phyloP scores from a whole-genome alignment of 2,888 invertebrate species.

The Luperina nickerlii region DNA sequence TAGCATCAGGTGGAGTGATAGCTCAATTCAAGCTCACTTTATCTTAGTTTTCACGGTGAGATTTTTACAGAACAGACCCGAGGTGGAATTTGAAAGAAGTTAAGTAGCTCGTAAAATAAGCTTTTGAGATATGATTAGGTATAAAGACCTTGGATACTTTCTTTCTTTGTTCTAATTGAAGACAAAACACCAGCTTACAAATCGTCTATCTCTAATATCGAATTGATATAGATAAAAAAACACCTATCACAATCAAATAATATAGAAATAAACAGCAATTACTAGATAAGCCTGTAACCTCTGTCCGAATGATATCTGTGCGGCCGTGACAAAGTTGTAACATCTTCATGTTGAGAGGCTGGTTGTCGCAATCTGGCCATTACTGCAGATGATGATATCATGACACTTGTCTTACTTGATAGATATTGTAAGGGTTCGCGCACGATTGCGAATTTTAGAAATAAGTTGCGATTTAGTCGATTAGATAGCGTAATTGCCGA shows the following conservation, averaged over 20 bases:
- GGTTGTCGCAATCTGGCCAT: slow-evolving; percentile 67
- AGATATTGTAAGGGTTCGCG: slow-evolving; percentile 34
- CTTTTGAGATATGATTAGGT: neutral
- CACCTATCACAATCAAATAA: slow-evolving; percentile 35
- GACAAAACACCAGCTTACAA: neutral
- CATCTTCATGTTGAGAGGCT: slow-evolving; percentile 69
- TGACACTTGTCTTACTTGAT: slow-evolving; percentile 58
- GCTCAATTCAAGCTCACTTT: neutral
- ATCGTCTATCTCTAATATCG: slow-evolving; percentile 1
- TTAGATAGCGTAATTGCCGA: too few relatives aligned
- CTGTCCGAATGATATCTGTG: slow-evolving; percentile 62
- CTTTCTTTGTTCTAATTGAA: neutral
- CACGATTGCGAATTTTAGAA: slow-evolving; percentile 20
- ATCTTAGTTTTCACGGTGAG: neutral
- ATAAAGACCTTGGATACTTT: neutral
- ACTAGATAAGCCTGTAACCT: slow-evolving; percentile 47
- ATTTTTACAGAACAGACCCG: neutral
- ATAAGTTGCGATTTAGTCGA: neutral
- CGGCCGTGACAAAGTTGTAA: slow-evolving; percentile 73
- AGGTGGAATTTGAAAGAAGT: neutral
- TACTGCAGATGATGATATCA: slow-evolving; percentile 66
- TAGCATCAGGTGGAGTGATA: neutral
- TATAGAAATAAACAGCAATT: slow-evolving; percentile 45
- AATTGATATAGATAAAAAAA: slow-evolving; percentile 33
- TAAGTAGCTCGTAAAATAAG: neutral